A percentile compares a stretch with the other conserved stretches of the same genome.
Evolutionary conservation across 2,888 invertebrate genomes (phyloP).

Genomic region (Pterobdella sp.): DNA sequence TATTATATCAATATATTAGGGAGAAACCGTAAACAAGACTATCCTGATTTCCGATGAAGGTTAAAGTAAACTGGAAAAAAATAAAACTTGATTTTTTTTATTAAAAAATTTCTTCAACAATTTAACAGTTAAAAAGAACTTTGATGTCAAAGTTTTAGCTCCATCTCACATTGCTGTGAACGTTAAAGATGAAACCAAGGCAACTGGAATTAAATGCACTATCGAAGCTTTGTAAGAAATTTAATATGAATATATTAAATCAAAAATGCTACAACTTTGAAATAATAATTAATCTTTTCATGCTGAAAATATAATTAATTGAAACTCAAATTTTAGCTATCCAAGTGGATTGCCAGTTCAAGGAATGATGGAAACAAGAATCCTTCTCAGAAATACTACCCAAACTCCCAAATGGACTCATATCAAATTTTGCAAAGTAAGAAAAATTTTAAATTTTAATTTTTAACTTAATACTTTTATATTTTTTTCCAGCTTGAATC

Average conservation of each 20-base stretch:
- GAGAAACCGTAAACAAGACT: conserved; percentile 3
- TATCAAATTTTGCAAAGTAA: neutral
- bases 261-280: too few relatives aligned
- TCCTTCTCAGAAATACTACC: neutral
- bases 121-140: conserved; percentile 9
- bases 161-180: conserved; percentile 3
- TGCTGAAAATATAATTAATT: too few relatives aligned
- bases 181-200: neutral
- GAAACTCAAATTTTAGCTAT: too few relatives aligned
- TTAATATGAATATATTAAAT: too few relatives aligned
- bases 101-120: too few relatives aligned
- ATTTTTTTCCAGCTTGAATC: neutral
- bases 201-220: neutral
- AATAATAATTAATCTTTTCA: too few relatives aligned
- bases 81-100: too few relatives aligned
- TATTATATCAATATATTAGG: neutral
- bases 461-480: neutral
- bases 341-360: neutral
- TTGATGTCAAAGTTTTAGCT: neutral
- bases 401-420: neutral
- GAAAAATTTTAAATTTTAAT: neutral
- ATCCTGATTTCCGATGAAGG: neutral
- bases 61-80: too few relatives aligned
- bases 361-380: neutral
- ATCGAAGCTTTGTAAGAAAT: conserved; percentile 14